Conservation (phyloP, 2,888 invertebrate genomes). For the Ormyrus pomaceus region DNA sequence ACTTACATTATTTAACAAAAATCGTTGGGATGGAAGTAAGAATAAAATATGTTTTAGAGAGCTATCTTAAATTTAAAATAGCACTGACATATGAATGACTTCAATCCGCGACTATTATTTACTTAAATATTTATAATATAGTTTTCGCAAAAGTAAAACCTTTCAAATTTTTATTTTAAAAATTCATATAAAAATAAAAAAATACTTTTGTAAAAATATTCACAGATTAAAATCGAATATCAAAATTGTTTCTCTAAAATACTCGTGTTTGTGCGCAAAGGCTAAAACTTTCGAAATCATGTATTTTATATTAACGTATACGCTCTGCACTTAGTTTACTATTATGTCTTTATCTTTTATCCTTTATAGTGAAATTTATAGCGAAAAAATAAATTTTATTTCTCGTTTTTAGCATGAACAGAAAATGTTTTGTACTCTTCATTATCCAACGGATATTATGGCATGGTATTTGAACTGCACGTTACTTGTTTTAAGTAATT, state of each 20-base stretch:
- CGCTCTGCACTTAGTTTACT: slow-evolving; percentile 14
- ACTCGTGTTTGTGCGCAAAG: slow-evolving; percentile 1
- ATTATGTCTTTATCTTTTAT: slow-evolving; percentile 29
- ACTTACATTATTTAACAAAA: slow-evolving; percentile 7
- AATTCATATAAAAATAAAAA: neutral
- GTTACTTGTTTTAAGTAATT: neutral
- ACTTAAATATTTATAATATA: slow-evolving; percentile 4
- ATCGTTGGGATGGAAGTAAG: slow-evolving; percentile 4
- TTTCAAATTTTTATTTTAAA: too few species aligned
- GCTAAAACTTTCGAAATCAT: neutral
- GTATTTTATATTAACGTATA: slow-evolving; percentile 11
- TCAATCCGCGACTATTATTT: slow-evolving; percentile 12
- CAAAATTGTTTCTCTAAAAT: slow-evolving; percentile 11
- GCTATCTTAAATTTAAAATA: slow-evolving; percentile 14
- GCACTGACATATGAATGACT: slow-evolving; percentile 24
- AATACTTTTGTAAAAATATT: neutral
- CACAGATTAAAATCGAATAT: slow-evolving; percentile 8
- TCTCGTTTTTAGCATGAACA: slow-evolving; percentile 2
- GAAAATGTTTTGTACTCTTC: slow-evolving; percentile 49
- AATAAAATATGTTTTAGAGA: neutral
- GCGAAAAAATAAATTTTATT: slow-evolving; percentile 35
- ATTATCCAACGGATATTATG: slow-evolving; percentile 37
- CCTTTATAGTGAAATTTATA: slow-evolving; percentile 22
- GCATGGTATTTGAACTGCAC: slow-evolving; percentile 22
- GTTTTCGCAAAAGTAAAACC: slow-evolving; percentile 10